These are phyloP conservation scores for Rhogogaster chlorosoma DNA, from an alignment of 2,888 invertebrate genomes.

Conservation along the genomic window DNA sequence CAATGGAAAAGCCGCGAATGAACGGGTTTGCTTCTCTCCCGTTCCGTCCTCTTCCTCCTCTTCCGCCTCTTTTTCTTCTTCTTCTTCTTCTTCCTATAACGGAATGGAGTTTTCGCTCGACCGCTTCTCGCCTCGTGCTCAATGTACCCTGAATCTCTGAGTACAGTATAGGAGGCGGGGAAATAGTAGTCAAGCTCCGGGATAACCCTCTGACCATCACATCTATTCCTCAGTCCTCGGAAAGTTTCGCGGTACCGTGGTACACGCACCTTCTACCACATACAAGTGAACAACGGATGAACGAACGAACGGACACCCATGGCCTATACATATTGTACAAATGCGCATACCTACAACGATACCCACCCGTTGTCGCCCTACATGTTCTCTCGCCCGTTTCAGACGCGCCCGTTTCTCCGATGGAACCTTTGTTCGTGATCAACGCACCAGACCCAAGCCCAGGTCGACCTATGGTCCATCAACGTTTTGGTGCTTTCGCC, in stretches of 20 bases:
- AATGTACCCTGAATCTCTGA: constrained; percentile 66
- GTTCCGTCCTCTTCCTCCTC: not conserved
- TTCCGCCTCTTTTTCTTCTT: not conserved
- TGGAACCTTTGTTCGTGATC: constrained; percentile 50
- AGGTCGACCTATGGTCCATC: constrained; percentile 28
- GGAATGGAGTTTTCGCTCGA: constrained; percentile 65
- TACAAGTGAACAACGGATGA: not conserved
- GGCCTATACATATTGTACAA: not conserved
- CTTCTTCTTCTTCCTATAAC: constrained; percentile 44
- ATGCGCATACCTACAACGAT: not conserved
- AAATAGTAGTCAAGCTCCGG: not conserved
- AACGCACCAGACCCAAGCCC: constrained; percentile 31
- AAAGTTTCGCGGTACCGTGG: not conserved
- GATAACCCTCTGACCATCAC: constrained; percentile 40
- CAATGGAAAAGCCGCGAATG: constrained; percentile 1
- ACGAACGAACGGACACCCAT: not conserved
- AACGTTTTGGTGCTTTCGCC: constrained; percentile 19
- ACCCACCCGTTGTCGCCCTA: constrained; percentile 42
- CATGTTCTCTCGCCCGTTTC: constrained; percentile 40
- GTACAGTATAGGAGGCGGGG: constrained; percentile 53
- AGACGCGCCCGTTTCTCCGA: constrained; percentile 30
- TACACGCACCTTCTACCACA: not conserved
- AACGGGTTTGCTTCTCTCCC: not conserved
- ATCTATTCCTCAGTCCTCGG: not conserved
- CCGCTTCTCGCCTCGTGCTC: constrained; percentile 59